Evolutionary conservation across 2,888 invertebrate genomes (phyloP), one percentile per base, ranked within the genome.

Genomic region (Malthinus flaveolus): DNA sequence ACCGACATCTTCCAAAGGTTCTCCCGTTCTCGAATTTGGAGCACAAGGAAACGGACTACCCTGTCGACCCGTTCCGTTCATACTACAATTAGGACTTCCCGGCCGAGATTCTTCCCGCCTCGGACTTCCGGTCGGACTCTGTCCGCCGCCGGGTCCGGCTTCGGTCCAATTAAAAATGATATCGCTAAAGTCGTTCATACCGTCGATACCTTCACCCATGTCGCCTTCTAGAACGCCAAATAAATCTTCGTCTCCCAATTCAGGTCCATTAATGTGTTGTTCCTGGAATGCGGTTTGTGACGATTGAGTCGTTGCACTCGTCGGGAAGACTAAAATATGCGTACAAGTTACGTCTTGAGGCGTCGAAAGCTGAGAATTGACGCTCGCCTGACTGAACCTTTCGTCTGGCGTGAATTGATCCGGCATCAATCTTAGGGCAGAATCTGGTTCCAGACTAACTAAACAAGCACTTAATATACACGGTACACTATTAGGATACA

Each of bases 291-390:
- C 85, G 45, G 87, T 87, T 76, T 88, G 89, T 35, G 87, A 87
- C 12, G 88, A 88, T 85, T 93, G 93, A 58, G 95, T 93, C 56
- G 93, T 93, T 39, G 96, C 95, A 60, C 94, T 97, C 36, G 97
- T 98, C 48, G 98, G 98, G 81, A 99, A 98, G 68, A 98, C 98
- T 68, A 99, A 86, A 68, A 99, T 98, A 78, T 99, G 99, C 59
- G 98, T 98, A 77, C 94, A 94, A 56, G 95, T 93, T 63, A 96
- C 94, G 81, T 99, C 98, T 65, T 95, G 88, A 5, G 98, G 98
- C 59, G 98, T 98, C 69, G 93, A 93, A 71, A 98, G 83, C 67
- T 92, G 91, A 73, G 91, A 91, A 78, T 93, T 93, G 73, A 93
- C 91, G 59, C 91, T 90, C 67, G 90, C 89, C 77, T 92, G 92